A percentile compares a stretch with the other conserved stretches of the same genome.
Conservation (phyloP, 64 coral and sea anemone genomes). For the Montipora sp. region DNA sequence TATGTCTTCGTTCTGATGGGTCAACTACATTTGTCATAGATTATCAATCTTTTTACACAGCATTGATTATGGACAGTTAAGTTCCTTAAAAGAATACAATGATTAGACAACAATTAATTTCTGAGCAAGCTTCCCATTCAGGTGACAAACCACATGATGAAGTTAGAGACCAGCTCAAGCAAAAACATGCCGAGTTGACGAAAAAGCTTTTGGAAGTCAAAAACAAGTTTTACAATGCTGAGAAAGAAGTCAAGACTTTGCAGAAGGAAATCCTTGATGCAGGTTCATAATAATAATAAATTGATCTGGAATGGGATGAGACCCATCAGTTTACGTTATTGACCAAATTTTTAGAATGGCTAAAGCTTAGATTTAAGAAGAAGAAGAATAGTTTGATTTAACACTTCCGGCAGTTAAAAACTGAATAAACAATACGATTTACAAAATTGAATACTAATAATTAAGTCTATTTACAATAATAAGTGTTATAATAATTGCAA, state of each 20-base stretch:
- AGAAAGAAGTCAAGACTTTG: constrained; percentile 66
- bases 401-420: too few species aligned
- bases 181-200: constrained; percentile 30
- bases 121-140: constrained; percentile 2
- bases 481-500: too few species aligned
- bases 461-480: too few species aligned
- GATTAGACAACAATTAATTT: constrained; percentile 52
- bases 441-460: too few species aligned
- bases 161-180: constrained; percentile 16
- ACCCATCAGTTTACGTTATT: too few species aligned
- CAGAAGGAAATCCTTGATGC: constrained; percentile 66
- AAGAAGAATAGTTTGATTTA: too few species aligned
- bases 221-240: constrained; percentile 24
- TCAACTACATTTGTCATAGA: too few species aligned
- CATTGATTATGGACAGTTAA: neutral
- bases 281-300: constrained; percentile 16
- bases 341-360: too few species aligned
- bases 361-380: too few species aligned
- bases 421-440: too few species aligned
- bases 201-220: constrained; percentile 50
- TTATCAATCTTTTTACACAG: too few species aligned
- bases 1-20: too few species aligned
- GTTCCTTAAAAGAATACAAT: neutral
- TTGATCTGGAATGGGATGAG: neutral
- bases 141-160: constrained; percentile 16